Conservation (phyloP, 2,113 vertebrate species). For the Oncorhynchus kisutch region DNA sequence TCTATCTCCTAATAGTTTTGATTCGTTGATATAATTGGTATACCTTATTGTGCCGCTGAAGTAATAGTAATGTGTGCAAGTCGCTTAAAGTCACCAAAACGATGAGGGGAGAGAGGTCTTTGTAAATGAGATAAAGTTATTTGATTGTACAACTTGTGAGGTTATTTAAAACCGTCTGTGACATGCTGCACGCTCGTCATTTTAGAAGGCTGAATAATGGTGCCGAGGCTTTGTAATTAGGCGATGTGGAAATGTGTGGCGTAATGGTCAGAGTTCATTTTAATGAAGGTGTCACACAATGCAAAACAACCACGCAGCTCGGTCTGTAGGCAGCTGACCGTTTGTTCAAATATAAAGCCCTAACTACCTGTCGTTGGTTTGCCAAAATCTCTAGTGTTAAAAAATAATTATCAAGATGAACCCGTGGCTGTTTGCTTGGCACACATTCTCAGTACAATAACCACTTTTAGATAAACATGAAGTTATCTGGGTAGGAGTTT, state of each 20-base stretch:
- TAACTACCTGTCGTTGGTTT: constrained; percentile 58
- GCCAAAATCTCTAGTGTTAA: constrained; percentile 61
- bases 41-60: constrained; percentile 50
- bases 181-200: constrained; percentile 38
- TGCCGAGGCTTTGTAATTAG: constrained; percentile 65
- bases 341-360: constrained; percentile 64
- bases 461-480: neutral
- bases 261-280: constrained; percentile 44
- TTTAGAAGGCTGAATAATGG: constrained; percentile 34
- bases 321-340: constrained; percentile 44
- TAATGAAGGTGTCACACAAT: constrained; percentile 66
- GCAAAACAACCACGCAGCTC: constrained; percentile 55
- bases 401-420: constrained; percentile 61
- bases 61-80: constrained; percentile 44
- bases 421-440: neutral
- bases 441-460: neutral
- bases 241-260: constrained; percentile 54
- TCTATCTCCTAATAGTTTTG: constrained; percentile 68
- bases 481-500: neutral
- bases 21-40: constrained; percentile 68
- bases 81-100: constrained; percentile 50
- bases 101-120: constrained; percentile 26
- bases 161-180: constrained; percentile 52
- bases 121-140: constrained; percentile 61
- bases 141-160: constrained; percentile 42